phyloP scores from a whole-genome alignment of 2,113 vertebrate genomes.

The Urocynchramus pylzowi region DNA sequence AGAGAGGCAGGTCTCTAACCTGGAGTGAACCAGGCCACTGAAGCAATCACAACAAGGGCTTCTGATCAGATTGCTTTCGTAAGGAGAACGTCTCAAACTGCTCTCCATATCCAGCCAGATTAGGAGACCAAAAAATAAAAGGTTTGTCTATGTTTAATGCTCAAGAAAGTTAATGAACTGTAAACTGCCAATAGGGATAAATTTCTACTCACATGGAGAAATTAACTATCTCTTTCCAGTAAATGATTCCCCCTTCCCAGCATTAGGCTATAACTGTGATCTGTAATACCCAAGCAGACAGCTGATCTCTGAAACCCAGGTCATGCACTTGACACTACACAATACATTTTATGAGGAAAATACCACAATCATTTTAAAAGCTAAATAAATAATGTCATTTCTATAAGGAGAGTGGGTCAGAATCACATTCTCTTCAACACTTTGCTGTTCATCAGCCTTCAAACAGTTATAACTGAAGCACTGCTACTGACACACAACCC shows the following conservation, averaged over 20 bases:
- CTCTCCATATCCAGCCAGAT: background rate
- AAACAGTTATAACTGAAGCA: background rate
- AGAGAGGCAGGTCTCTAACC: background rate
- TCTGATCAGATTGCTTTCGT: rapidly evolving
- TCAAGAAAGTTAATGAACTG: background rate
- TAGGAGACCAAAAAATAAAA: background rate
- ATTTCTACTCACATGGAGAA: background rate
- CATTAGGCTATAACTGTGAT: background rate
- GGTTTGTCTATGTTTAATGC: background rate
- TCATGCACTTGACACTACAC: background rate
- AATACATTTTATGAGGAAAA: background rate
- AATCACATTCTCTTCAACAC: background rate
- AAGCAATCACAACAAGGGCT: background rate
- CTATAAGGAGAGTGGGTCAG: background rate
- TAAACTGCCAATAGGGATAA: background rate
- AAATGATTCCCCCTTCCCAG: background rate
- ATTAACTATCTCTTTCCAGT: background rate
- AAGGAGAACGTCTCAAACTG: background rate
- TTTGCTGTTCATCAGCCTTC: background rate
- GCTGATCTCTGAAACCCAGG: background rate
- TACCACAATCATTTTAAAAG: background rate
- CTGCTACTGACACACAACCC: background rate
- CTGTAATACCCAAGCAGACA: background rate
- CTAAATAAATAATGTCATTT: background rate
- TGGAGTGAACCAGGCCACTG: background rate